Evolutionary conservation across 2,113 vertebrate species (phyloP), one percentile per base, ranked within the genome.

Genomic region (Cryptotis parvus): DNA sequence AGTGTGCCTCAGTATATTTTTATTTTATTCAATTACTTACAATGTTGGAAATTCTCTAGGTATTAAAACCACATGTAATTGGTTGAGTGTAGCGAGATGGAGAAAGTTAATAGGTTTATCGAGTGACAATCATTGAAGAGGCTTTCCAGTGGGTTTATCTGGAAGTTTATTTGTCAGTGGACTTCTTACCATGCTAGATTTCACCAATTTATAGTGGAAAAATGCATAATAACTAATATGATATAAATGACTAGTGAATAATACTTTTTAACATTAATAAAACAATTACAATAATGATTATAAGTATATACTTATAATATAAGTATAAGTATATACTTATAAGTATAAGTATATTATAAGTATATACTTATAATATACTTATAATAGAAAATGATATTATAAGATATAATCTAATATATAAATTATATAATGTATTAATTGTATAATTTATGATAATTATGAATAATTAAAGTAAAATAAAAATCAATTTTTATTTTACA

Each of bases 171-270:
- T 58, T 55, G 49, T 12, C 49, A 79, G 18, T 24, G 31, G 37
- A 41, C 18, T 80, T 61, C 55, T 33, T 89, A 37, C 41, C 31
- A 76, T 22, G 55, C 9, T 18, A 61, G 43, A 74, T 35, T 86
- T 31, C 14, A 89, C 39, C 55, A 61, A 89, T 89, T 45, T 31
- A 33, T 35, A 93, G 76, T 22, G 73, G 37, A 83, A 79, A 49
- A 90, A 61, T 69, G 2, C 24, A 73, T 9, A 84, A 1, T 84
- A 72, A 83, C 1, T 6, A 52, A 45, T 79, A 89, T 61, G 45
- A 91, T 20, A 52, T 7, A 18, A 66, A 33, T 61, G 87, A 73
- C n/a, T 93, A 18, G 6, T 88, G 43, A 69, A 63, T 68, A 72
- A 82, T n/a, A n/a, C n/a, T n/a, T n/a, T n/a, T n/a, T n/a, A n/a